Evolutionary conservation across 2,888 invertebrate species (phyloP).

Genomic region (Volucella inanis): DNA sequence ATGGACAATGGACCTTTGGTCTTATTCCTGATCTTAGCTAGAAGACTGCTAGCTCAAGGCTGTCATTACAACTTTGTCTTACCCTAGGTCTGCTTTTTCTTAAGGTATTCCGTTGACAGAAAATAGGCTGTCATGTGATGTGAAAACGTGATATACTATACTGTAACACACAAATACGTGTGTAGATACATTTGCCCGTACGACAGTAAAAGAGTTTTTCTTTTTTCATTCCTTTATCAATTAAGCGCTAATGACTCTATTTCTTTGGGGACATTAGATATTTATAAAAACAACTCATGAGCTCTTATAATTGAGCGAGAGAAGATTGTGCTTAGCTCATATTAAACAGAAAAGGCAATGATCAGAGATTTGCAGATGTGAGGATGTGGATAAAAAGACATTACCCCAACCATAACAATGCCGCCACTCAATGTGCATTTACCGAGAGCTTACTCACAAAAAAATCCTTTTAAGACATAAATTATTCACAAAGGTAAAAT

Average conservation of each 20-base stretch:
- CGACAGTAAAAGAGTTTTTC: no score
- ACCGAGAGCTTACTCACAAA: conserved; percentile 67
- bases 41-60: no score
- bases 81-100: no score
- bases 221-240: conserved; percentile 51
- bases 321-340: no score
- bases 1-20: no score
- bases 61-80: no score
- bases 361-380: neutral
- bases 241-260: conserved; percentile 51
- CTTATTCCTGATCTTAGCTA: no score
- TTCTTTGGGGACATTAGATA: conserved; percentile 37
- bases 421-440: conserved; percentile 73
- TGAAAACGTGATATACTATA: no score
- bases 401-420: conserved; percentile 62
- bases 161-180: no score
- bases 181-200: no score
- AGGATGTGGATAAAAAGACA: conserved; percentile 63
- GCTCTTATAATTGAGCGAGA: neutral
- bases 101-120: no score
- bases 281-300: conserved; percentile 36
- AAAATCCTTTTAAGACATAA: conserved; percentile 75
- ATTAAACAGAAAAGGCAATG: conserved; percentile 5
- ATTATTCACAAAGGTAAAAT: conserved; percentile 73
- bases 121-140: no score